Conservation (phyloP, 2,113 vertebrate genomes). For the Ictalurus furcatus region DNA sequence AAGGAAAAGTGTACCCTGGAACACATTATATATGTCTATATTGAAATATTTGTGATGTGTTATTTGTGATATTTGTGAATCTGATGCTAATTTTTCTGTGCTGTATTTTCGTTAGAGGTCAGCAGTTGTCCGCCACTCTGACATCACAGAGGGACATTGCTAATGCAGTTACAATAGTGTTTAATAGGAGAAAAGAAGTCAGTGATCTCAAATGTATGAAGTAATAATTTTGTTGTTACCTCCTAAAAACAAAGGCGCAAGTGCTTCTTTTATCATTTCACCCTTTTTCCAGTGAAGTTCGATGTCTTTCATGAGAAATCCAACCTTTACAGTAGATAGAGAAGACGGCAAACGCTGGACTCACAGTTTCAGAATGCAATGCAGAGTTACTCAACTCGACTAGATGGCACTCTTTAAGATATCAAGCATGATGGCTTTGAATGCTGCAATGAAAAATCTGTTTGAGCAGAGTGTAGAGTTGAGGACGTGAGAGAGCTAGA, state of each 20-base stretch:
- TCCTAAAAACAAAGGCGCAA: background rate
- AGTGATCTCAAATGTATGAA: background rate
- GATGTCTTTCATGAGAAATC: background rate
- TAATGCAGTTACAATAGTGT: background rate
- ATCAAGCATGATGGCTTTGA: background rate
- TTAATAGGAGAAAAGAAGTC: background rate
- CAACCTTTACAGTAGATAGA: background rate
- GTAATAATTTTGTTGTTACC: background rate
- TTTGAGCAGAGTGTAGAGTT: background rate
- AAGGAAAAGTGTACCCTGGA: background rate
- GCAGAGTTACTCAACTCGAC: background rate
- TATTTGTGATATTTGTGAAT: background rate
- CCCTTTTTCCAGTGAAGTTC: background rate
- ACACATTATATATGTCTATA: background rate
- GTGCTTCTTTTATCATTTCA: background rate
- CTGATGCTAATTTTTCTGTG: background rate
- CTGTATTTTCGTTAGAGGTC: background rate
- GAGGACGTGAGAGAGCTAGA: background rate
- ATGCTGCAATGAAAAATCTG: background rate
- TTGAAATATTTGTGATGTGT: background rate
- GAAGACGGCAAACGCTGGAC: background rate
- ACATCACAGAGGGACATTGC: background rate
- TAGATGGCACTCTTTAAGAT: background rate
- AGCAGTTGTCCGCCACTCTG: background rate
- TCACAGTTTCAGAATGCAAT: background rate